phyloP scores from a whole-genome alignment of 2,797 vertebrate genomes.

The Melanotaenia maccullochi region DNA sequence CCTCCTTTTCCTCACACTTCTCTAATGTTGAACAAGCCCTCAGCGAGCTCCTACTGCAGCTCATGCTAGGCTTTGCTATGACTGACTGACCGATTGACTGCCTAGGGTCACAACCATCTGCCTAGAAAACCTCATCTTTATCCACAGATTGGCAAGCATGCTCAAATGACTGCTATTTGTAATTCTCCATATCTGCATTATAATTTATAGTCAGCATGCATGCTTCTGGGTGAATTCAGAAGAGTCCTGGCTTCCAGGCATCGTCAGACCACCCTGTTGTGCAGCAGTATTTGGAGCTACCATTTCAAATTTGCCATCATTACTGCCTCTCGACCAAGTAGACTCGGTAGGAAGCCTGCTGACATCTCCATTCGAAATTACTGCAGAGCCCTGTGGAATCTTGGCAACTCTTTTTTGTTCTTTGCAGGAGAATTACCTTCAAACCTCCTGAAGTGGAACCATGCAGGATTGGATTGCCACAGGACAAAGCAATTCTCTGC shows the following conservation, averaged over 20 bases:
- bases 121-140: conserved; percentile 46
- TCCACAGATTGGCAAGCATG: conserved; percentile 54
- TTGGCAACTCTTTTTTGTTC: conserved; percentile 63
- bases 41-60: conserved; percentile 14
- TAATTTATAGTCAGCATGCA: conserved; percentile 5
- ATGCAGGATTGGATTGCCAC: conserved; percentile 75
- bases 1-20: background rate
- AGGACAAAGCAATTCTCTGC: conserved; percentile 64
- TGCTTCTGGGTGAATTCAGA: conserved; percentile 36
- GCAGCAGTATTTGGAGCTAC: conserved; percentile 42
- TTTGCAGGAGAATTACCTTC: conserved; percentile 72
- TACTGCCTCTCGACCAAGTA: conserved; percentile 44
- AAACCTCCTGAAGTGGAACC: conserved; percentile 74
- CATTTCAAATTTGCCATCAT: conserved; percentile 66
- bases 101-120: conserved; percentile 73
- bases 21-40: conserved; percentile 20
- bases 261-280: conserved; percentile 48
- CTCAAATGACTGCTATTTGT: conserved; percentile 25
- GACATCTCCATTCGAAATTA: conserved; percentile 70
- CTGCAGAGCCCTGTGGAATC: conserved; percentile 66
- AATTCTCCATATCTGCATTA: conserved; percentile 29
- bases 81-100: conserved; percentile 61
- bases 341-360: conserved; percentile 60
- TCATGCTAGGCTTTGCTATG: conserved; percentile 40
- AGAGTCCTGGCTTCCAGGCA: conserved; percentile 43